Evolutionary conservation across 2,797 vertebrate genomes (phyloP).

Genomic region (Sphenodon punctatus): DNA sequence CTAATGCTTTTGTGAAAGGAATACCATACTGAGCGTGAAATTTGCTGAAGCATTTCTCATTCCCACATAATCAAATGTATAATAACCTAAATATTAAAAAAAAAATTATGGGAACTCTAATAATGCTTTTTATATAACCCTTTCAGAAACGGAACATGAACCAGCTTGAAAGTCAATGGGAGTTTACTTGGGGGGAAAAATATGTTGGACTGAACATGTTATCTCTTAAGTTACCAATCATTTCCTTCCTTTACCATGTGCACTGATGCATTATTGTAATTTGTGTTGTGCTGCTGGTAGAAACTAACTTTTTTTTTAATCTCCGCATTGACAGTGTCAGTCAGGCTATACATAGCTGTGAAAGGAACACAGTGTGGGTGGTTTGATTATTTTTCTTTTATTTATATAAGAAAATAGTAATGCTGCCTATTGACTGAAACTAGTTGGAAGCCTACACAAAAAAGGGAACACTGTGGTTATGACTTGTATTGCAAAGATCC

Average conservation of each 20-base stretch:
- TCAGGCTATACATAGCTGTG: conserved; percentile 10
- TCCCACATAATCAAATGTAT: not conserved
- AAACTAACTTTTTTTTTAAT: conserved; percentile 32
- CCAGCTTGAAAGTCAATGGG: not conserved
- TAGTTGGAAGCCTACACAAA: conserved; percentile 51
- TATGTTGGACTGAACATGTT: not conserved
- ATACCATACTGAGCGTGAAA: not conserved
- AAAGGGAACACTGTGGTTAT: conserved; percentile 73
- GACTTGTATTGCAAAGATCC: conserved; percentile 71
- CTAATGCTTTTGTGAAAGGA: conserved; percentile 16
- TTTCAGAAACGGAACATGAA: conserved; percentile 10
- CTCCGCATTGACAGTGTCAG: conserved; percentile 57
- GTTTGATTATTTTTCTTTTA: conserved; percentile 54
- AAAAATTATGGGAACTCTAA: too few species aligned
- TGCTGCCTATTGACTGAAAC: conserved; percentile 49
- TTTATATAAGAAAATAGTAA: conserved; percentile 64
- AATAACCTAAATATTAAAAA: not conserved
- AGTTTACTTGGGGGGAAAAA: not conserved
- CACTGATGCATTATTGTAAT: conserved; percentile 50
- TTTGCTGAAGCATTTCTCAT: conserved; percentile 24
- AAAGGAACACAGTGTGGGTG: conserved; percentile 55
- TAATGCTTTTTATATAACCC: accelerated
- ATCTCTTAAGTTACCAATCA: not conserved
- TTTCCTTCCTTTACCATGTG: conserved; percentile 23
- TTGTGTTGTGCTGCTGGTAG: conserved; percentile 49